Conservation (phyloP, 2,113 vertebrate genomes). For the Centrocercus urophasianus region DNA sequence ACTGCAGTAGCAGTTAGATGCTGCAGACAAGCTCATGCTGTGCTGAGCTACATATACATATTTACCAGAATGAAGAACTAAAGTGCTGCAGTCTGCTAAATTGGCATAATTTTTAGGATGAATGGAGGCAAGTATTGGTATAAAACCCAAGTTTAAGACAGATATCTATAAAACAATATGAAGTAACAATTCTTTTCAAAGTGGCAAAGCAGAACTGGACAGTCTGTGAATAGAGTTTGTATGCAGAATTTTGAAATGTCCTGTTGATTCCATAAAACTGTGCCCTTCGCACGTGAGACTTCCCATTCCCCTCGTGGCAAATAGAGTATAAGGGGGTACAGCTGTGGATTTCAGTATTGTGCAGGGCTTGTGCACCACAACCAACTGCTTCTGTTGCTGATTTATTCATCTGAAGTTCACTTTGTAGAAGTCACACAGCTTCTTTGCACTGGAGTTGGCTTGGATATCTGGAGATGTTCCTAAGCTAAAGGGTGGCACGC, state of each 20-base stretch:
- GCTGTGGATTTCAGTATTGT: background rate
- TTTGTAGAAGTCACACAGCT: background rate
- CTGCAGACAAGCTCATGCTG: background rate
- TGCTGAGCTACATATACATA: fast-evolving
- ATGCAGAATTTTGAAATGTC: background rate
- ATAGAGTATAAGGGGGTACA: background rate
- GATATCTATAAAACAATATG: background rate
- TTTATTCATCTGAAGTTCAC: background rate
- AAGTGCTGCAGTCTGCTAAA: background rate
- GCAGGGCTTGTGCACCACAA: background rate
- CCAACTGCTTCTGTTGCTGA: background rate
- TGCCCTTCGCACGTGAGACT: background rate
- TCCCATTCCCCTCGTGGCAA: background rate
- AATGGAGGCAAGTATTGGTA: background rate
- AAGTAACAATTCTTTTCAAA: background rate
- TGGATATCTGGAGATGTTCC: background rate
- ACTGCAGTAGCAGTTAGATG: background rate
- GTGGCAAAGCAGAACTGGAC: background rate
- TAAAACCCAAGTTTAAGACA: background rate
- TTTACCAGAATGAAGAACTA: background rate
- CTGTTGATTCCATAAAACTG: background rate
- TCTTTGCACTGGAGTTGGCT: background rate
- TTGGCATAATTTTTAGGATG: background rate
- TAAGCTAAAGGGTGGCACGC: background rate
- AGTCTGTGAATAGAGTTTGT: background rate